Evolutionary conservation across 30 jellyfish, hydroid and myxozoan genomes (phyloP), one percentile per base, ranked within the genome.

Genomic region (Hydra vulgaris): DNA sequence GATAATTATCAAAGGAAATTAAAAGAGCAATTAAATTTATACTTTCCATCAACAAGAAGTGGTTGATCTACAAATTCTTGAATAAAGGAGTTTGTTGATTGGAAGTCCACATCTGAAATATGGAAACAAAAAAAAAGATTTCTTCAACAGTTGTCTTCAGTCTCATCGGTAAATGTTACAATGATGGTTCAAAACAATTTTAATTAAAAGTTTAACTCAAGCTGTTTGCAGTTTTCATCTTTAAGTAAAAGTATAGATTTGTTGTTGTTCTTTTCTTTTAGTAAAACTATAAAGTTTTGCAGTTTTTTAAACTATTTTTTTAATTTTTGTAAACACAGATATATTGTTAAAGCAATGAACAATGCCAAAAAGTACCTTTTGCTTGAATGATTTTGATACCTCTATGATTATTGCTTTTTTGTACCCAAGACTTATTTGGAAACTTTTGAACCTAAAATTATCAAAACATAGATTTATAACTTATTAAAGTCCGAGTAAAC

Each of bases 361-460:
- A 40, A 40, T 3, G 12, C 12, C 25, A 20, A 69, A 21, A 69
- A 69, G 15, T 78, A 91, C 98, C 98, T n/a, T 80, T 79, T 16
- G 81, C 67, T n/a, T 67, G 74, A 19, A 86, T 92, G 72, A 91
- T 83, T 76, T 91, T 82, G 19, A 91, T 91, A 21, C 98, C 98
- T 25, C 98, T 76, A 70, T 91, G 98, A 68, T 86, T 89, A 83
- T 91, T 91, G 70, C 98, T 86, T 40, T 91, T 91, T 75, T 91
- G 98, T 18, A 91, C 96, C 98, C 98, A 91, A 15, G 82, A 81
- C 22, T 82, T 82, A 12, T 83, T 90, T 1, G 95, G 92, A 71
- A 82, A 70, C 21, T 53, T 66, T 78, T 53, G 55, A n/a, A 91
- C 88, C 98, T 91, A 55, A 52, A 67, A 40, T 16, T 19, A 80